phyloP scores from a whole-genome alignment of 2,888 invertebrate genomes.

The Spatulosminthurus flaviceps region DNA sequence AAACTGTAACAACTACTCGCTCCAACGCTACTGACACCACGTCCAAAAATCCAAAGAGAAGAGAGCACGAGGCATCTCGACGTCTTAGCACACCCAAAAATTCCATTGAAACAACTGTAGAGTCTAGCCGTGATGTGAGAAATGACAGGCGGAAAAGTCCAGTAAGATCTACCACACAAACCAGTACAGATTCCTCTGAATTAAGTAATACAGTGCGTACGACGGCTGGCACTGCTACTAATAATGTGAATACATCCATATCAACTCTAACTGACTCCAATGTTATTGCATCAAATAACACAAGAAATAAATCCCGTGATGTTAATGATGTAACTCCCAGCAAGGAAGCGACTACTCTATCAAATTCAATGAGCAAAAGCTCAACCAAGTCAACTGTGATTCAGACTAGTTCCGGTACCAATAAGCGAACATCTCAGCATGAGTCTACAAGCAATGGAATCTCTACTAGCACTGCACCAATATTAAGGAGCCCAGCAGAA shows the following conservation, averaged over 20 bases:
- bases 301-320: not conserved
- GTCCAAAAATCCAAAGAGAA: conserved; percentile 3
- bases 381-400: not conserved
- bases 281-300: not conserved
- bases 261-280: not conserved
- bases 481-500: not conserved
- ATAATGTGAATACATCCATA: not conserved
- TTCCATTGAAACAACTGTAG: not conserved
- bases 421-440: not conserved
- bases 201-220: not conserved
- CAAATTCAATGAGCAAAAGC: conserved; percentile 15
- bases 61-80: conserved; percentile 11
- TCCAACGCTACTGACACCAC: not conserved
- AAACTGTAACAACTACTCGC: not conserved
- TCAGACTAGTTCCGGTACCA: conserved; percentile 20
- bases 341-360: not conserved
- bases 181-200: not conserved
- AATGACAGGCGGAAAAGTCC: conserved; percentile 11
- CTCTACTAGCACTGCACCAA: not conserved
- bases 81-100: conserved; percentile 25
- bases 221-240: not conserved
- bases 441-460: not conserved
- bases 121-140: not conserved
- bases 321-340: not conserved
- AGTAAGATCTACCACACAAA: not conserved